A percentile compares a stretch with the other conserved stretches of the same genome.
phyloP scores from a whole-genome alignment of 1,140 invertebrate species.

The Drosophila repleta region DNA sequence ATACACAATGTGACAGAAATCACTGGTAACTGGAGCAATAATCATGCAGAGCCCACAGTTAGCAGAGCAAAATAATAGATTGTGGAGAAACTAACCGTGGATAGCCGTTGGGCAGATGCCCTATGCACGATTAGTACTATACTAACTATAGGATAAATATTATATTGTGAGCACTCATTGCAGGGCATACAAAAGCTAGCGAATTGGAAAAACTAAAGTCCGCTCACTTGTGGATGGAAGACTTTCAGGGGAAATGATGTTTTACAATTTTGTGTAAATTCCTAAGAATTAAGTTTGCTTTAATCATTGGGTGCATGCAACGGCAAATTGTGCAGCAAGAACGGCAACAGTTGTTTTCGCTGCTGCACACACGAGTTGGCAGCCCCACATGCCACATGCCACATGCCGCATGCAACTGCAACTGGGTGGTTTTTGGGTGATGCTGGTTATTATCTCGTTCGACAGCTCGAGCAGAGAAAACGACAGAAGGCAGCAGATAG shows the following conservation, averaged over 20 bases:
- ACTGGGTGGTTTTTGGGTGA: slow-evolving; percentile 63
- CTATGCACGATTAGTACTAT: too few species aligned
- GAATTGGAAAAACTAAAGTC: slow-evolving; percentile 29
- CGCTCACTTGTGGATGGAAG: slow-evolving; percentile 40
- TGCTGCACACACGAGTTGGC: slow-evolving; percentile 55
- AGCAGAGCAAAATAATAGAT: slow-evolving; percentile 32
- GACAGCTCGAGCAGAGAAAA: slow-evolving; percentile 24
- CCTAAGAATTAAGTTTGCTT: slow-evolving; percentile 76
- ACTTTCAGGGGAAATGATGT: slow-evolving; percentile 71
- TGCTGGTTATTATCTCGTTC: slow-evolving; percentile 63
- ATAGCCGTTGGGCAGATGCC: too few species aligned
- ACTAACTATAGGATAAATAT: too few species aligned
- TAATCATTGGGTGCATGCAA: slow-evolving; percentile 77
- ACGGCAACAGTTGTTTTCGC: slow-evolving; percentile 10
- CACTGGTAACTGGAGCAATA: slow-evolving; percentile 75
- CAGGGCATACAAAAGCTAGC: slow-evolving; percentile 16
- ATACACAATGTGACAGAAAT: too few species aligned
- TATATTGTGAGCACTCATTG: too few species aligned
- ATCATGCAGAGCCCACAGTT: slow-evolving; percentile 73
- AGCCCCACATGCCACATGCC: slow-evolving; percentile 29
- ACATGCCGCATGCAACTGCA: slow-evolving; percentile 32
- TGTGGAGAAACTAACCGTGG: slow-evolving; percentile 25
- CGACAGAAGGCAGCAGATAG: not conserved
- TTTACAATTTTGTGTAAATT: slow-evolving; percentile 75
- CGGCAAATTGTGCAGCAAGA: slow-evolving; percentile 34